phyloP scores from a whole-genome alignment of 2,113 vertebrate genomes.

The Morone saxatilis region DNA sequence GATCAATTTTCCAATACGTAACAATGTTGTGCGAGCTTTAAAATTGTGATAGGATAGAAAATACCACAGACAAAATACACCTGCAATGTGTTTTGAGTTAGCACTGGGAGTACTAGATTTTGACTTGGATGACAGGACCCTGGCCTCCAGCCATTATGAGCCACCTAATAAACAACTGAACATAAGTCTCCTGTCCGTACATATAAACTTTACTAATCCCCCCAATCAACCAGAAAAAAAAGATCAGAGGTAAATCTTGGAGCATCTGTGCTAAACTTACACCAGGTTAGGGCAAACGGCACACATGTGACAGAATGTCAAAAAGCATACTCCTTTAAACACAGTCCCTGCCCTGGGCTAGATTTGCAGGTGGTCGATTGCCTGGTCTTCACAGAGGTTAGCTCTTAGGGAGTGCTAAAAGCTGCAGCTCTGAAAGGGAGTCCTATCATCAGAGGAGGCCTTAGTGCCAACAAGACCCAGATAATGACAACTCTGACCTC shows the following conservation, averaged over 20 bases:
- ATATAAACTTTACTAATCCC: conserved; percentile 58
- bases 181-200: conserved; percentile 43
- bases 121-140: not conserved
- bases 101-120: conserved; percentile 15
- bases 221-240: conserved; percentile 11
- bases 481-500: conserved; percentile 96
- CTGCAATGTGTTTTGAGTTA: not conserved
- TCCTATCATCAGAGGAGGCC: conserved; percentile 89
- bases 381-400: conserved; percentile 89
- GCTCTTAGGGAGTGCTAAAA: conserved; percentile 88
- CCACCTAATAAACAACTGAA: conserved; percentile 39
- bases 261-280: conserved; percentile 56
- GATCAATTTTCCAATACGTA: conserved; percentile 53
- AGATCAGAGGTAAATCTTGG: conserved; percentile 52
- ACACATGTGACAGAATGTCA: conserved; percentile 85
- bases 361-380: conserved; percentile 90
- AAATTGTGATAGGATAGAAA: conserved; percentile 34
- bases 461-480: conserved; percentile 90
- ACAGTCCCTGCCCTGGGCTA: conserved; percentile 84
- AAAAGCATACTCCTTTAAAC: conserved; percentile 84
- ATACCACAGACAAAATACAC: not conserved
- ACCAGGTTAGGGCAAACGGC: conserved; percentile 80
- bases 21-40: conserved; percentile 28
- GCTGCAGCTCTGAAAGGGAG: conserved; percentile 86
- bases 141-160: conserved; percentile 19